Evolutionary conservation across 2,888 invertebrate genomes (phyloP), one percentile per base, ranked within the genome.

Genomic region (Plebejus melissa): DNA sequence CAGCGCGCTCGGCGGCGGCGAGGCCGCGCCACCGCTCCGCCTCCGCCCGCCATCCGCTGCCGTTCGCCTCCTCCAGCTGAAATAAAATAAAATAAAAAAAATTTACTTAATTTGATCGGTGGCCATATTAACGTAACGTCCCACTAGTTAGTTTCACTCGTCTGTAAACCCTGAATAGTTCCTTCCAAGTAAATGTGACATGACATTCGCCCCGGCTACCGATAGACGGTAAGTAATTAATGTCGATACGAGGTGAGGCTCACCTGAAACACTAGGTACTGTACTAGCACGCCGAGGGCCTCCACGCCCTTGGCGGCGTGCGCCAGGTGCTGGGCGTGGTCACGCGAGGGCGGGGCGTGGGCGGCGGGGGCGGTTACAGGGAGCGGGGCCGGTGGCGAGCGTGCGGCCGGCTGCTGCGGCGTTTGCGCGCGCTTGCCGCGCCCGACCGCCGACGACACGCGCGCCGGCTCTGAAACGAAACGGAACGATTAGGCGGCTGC

Each of bases 241-340:
- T 65, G 65, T 2, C 58, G n/a, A 0, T 9, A 22, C 16, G 28
- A 70, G 22, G 74, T 13, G 60, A 74, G 22, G 94, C 95, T 95
- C 88, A 96, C 96, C 88, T 96, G 95, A 87, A 95, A 95, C 82
- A 97, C 96, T 86, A 98, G 95, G 91, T 98, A 97, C 88, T 98
- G 97, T 81, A 98, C 95, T 79, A 98, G 95, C 80, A 97, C 95
- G 78, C 97, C 96, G 83, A 98, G 94, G 69, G 97, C 98, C 88
- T 98, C 97, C 75, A 97, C 95, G 76, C 97, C 96, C 82, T 95
- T 95, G 74, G 96, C 90, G 74, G 94, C 93, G 80, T 94, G 94
- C 78, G 94, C 91, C 36, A 94, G 87, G 74, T 93, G 90, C 13
- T 84, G 85, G 9, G 88, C 83, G 80, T 92, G 90, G 77, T 90